phyloP scores from a whole-genome alignment of 2,888 invertebrate species.

The Orthosia incerta region DNA sequence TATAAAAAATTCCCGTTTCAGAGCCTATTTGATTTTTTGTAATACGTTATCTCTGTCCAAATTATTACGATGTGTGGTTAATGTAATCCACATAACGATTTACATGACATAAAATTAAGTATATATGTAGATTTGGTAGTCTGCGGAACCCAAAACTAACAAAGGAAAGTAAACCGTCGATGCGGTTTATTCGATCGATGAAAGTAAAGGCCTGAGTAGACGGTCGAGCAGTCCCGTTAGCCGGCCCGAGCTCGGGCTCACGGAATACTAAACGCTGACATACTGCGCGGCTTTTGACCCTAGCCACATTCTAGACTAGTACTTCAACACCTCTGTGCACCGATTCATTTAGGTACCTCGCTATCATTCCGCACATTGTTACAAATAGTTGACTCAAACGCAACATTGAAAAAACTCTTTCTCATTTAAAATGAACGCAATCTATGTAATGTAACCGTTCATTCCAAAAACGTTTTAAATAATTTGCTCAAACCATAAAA shows the following conservation, averaged over 20 bases:
- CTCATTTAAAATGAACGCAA: neutral
- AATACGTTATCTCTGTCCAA: neutral
- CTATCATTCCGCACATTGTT: constrained; percentile 55
- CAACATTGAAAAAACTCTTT: neutral
- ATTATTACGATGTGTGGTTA: constrained; percentile 22
- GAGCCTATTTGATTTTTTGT: constrained; percentile 7
- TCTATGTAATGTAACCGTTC: neutral
- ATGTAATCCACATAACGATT: constrained; percentile 35
- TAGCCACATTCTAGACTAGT: constrained; percentile 89
- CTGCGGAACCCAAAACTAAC: constrained; percentile 83
- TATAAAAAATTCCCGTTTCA: constrained; percentile 60
- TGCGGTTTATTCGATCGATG: constrained; percentile 89
- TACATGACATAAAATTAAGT: constrained; percentile 42
- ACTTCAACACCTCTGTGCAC: constrained; percentile 85
- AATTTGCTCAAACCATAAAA: constrained; percentile 27
- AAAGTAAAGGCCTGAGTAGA: constrained; percentile 90
- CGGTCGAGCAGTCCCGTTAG: constrained; percentile 87
- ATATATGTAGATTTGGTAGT: constrained; percentile 65
- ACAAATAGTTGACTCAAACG: constrained; percentile 24
- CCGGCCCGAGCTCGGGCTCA: constrained; percentile 85
- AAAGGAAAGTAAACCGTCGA: constrained; percentile 90
- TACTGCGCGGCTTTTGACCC: constrained; percentile 91
- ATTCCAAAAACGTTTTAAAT: constrained; percentile 2
- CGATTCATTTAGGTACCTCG: constrained; percentile 73
- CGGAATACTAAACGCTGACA: constrained; percentile 91